Evolutionary conservation across 2,888 invertebrate genomes (phyloP).

Genomic region (Panopea generosa): DNA sequence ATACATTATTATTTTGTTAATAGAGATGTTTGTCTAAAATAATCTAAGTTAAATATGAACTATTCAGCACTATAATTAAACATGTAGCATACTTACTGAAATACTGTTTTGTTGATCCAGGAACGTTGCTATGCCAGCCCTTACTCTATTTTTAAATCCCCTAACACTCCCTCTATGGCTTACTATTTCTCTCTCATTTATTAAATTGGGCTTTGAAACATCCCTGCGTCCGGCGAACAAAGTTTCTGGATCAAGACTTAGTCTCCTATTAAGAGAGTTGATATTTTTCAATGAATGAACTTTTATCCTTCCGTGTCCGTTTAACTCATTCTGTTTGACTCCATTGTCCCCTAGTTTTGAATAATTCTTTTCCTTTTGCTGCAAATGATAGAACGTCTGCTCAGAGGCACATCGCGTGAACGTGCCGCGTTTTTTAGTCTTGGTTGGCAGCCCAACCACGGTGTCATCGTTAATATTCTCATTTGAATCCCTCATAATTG

Average conservation of each 20-base stretch:
- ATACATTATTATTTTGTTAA: too few relatives aligned
- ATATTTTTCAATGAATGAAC: conserved; percentile 50
- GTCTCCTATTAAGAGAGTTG: conserved; percentile 9
- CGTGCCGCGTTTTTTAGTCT: conserved; percentile 6
- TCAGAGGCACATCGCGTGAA: conserved; percentile 45
- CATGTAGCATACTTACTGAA: conserved; percentile 57
- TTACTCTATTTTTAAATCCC: conserved; percentile 96
- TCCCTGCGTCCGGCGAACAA: conserved; percentile 75
- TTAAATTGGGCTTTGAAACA: conserved; percentile 69
- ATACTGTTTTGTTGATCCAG: conserved; percentile 65
- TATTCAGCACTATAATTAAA: too few relatives aligned
- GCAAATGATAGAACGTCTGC: conserved; percentile 35
- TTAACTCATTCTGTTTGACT: conserved; percentile 24
- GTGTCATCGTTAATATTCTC: conserved; percentile 44
- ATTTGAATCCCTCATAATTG: conserved; percentile 37
- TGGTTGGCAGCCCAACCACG: conserved; percentile 9
- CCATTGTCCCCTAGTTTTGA: conserved; percentile 53
- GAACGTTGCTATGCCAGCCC: conserved; percentile 98
- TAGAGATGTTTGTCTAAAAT: too few relatives aligned
- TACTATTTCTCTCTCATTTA: conserved; percentile 87
- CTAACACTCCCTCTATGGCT: conserved; percentile 97
- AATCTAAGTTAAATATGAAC: too few relatives aligned
- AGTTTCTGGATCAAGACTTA: conserved; percentile 36
- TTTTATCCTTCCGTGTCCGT: conserved; percentile 37
- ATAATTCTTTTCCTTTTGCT: conserved; percentile 61